phyloP scores from a whole-genome alignment of 2,888 invertebrate species.

The Saturnia japonica region DNA sequence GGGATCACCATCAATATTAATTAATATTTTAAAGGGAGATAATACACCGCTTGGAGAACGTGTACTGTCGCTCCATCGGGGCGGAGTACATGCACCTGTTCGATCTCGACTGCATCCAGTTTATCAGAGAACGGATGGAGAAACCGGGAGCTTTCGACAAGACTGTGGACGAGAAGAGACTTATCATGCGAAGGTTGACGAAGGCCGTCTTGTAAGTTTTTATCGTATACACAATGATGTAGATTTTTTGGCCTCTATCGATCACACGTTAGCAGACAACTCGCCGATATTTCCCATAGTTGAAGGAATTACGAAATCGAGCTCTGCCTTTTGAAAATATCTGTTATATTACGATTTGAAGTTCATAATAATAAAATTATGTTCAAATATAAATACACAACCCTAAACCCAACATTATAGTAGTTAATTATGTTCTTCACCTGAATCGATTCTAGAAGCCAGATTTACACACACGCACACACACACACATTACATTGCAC shows the following conservation, averaged over 20 bases:
- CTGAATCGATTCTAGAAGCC: too few species aligned
- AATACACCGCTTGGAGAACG: constrained; percentile 83
- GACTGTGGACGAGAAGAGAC: constrained; percentile 83
- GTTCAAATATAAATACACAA: too few species aligned
- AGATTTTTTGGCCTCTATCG: not conserved
- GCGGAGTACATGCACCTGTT: constrained; percentile 90
- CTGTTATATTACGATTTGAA: too few species aligned
- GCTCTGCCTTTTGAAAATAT: too few species aligned
- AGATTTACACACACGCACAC: too few species aligned
- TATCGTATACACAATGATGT: not conserved
- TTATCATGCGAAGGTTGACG: constrained; percentile 85
- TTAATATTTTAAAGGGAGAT: constrained; percentile 79
- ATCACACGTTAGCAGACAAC: not conserved
- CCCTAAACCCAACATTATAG: too few species aligned
- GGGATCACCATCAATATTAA: too few species aligned
- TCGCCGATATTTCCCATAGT: too few species aligned
- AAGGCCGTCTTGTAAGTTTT: constrained; percentile 83
- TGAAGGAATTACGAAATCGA: too few species aligned
- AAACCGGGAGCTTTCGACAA: constrained; percentile 82
- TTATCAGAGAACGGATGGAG: constrained; percentile 86
- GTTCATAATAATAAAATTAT: too few species aligned
- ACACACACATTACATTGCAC: too few species aligned
- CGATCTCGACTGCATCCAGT: constrained; percentile 85
- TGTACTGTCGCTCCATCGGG: constrained; percentile 88
- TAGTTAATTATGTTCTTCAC: too few species aligned